Evolutionary conservation across 1,140 invertebrate genomes (phyloP).

Genomic region (Pteromalus puparum): DNA sequence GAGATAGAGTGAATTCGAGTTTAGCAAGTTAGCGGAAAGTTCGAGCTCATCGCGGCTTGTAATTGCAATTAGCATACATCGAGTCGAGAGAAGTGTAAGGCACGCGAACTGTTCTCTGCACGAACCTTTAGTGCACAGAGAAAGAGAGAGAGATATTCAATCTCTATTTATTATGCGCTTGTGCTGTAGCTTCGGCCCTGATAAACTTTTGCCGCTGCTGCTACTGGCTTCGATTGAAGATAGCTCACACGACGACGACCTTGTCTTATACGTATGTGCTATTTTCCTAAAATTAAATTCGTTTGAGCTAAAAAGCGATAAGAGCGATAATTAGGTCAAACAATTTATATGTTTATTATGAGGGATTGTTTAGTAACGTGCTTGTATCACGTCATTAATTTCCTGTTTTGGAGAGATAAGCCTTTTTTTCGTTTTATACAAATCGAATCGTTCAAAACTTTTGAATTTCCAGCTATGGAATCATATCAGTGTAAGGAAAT

Average conservation of each 20-base stretch:
- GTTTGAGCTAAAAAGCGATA: background rate
- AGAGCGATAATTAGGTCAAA: background rate
- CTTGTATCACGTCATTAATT: background rate
- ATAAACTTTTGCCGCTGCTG: background rate
- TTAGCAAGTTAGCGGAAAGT: conserved; percentile 68
- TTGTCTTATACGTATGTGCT: background rate
- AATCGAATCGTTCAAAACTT: no score
- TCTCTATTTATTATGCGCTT: conserved; percentile 8
- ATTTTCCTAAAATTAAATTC: conserved; percentile 1
- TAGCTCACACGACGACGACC: background rate
- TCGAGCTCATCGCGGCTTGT: conserved; percentile 63
- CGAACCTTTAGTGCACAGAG: background rate
- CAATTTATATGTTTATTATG: background rate
- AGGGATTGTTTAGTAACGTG: no score
- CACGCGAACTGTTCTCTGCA: conserved; percentile 60
- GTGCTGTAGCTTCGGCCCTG: background rate
- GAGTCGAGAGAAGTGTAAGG: conserved; percentile 59
- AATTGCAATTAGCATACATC: conserved; percentile 75
- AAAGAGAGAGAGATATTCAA: conserved; percentile 4
- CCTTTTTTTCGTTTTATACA: background rate
- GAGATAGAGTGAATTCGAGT: conserved; percentile 63
- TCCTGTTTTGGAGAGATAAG: background rate
- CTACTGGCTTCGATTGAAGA: background rate
- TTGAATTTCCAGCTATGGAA: no score
- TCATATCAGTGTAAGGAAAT: no score